Conservation (phyloP, 2,113 vertebrate genomes). For the Mirza zaza region DNA sequence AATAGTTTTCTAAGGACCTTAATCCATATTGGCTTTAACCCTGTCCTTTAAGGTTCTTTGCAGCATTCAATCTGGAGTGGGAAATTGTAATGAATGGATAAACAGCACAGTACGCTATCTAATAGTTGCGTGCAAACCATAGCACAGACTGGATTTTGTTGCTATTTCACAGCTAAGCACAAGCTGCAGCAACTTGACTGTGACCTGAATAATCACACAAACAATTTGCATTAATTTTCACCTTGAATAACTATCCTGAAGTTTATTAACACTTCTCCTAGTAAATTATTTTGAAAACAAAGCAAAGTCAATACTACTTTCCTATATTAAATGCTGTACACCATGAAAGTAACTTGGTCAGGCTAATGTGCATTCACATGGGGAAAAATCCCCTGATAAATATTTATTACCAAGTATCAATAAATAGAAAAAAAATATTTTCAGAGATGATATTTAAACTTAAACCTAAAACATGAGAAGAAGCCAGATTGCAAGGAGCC, state of each 20-base stretch:
- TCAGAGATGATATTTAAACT: background rate
- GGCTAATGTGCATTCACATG: background rate
- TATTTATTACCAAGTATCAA: background rate
- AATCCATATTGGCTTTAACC: slow-evolving; percentile 17
- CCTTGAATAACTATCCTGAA: slow-evolving; percentile 49
- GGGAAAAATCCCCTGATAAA: background rate
- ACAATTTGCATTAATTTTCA: slow-evolving; percentile 57
- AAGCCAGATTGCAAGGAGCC: background rate
- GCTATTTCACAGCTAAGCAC: slow-evolving; percentile 25
- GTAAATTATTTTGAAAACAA: slow-evolving; percentile 43
- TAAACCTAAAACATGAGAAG: background rate
- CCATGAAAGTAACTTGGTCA: background rate
- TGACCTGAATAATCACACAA: slow-evolving; percentile 48
- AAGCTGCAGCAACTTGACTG: slow-evolving; percentile 18
- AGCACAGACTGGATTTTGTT: background rate
- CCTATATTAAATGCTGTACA: background rate
- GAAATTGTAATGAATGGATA: slow-evolving; percentile 3
- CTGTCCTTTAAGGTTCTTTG: background rate
- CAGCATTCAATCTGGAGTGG: background rate
- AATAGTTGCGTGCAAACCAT: background rate
- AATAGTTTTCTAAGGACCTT: background rate
- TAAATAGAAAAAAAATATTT: background rate
- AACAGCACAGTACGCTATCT: background rate
- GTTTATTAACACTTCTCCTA: background rate
- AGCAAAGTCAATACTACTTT: background rate